Evolutionary conservation across 2,888 invertebrate species (phyloP).

Genomic region (Merodon equestris): DNA sequence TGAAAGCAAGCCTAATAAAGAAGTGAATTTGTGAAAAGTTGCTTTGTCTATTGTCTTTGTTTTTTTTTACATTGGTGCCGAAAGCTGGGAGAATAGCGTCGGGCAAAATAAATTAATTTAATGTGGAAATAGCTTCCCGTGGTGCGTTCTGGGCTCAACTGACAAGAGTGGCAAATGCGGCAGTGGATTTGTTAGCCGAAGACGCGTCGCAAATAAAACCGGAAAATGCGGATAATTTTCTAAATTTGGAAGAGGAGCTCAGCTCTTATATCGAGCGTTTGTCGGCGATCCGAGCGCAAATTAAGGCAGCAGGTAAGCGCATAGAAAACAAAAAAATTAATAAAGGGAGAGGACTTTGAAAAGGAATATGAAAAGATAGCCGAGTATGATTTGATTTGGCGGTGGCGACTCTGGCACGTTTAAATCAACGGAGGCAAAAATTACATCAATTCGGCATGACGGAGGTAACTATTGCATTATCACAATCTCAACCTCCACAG

Average conservation of each 20-base stretch:
- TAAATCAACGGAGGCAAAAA: slow-evolving; percentile 4
- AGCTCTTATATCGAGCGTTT: background rate
- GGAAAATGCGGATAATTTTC: background rate
- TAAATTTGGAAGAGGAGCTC: background rate
- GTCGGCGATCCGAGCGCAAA: background rate
- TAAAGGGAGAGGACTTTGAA: background rate
- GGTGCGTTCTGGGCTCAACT: background rate
- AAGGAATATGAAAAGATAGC: background rate
- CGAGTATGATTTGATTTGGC: background rate
- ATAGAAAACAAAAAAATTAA: background rate
- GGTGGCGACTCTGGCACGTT: background rate
- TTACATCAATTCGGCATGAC: background rate
- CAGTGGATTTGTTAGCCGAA: background rate
- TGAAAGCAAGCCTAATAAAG: no score
- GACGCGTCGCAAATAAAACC: background rate
- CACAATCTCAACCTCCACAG: background rate
- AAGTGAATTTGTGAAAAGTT: no score
- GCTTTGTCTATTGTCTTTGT: background rate
- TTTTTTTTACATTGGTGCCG: slow-evolving; percentile 1
- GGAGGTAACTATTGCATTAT: no score
- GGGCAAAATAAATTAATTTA: background rate
- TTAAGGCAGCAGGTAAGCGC: background rate
- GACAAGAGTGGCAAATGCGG: background rate
- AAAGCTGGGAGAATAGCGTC: background rate
- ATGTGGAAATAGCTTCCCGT: background rate